Base-by-base conservation (phyloP, 2,797 vertebrate genomes). In the Luscinia luscinia region DNA sequence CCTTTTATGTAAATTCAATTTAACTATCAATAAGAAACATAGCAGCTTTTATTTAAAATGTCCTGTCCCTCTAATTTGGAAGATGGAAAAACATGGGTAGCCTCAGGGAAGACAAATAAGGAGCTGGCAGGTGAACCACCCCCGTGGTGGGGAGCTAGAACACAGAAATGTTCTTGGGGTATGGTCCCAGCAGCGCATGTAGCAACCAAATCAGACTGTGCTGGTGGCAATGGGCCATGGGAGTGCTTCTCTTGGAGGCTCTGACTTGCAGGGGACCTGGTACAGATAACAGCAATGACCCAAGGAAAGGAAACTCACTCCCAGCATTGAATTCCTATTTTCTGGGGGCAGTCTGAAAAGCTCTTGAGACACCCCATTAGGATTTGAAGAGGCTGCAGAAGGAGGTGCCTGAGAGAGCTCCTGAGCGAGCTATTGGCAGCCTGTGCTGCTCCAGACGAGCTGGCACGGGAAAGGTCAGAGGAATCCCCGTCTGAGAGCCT, bases 1-100 rank as follows among this genome's bases (percentile, higher is more conserved):
- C 46, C 27, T 82, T 93, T 49, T 81, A 15, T 74, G 34, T 36
- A 76, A 77, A 67, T 21, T 63, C 34, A 75, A 75, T 92, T 84
- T 72, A 70, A 79, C 41, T 72, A 36, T 52, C 83, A 70, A 68
- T 59, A 72, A 28, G n/a, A 73, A 91, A 66, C 41, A 41, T 9
- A 46, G 19, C 18, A 78, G 32, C 36, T 83, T 84, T 73, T 59
- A 38, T 11, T 72, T 79, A 59, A 76, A 89, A 84, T 32, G 24
- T 24, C 45, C 22, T 58, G 11, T 72, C 38, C 11, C 45, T 24
- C 17, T 79, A 63, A 59, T 70, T 91, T n/a, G 82, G 68, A 77
- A 63, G 13, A 27, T 57, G 10, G 52, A 73, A 93, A 74, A 64
- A 57, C 20, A 34, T 19, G 15, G 7, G 20, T 30, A 85, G 26